Percentiles rank a stretch among this genome's conserved stretches.
These are phyloP conservation scores for Plagodis dolabraria DNA, from an alignment of 2,888 invertebrate genomes.

Conservation along the genomic window DNA sequence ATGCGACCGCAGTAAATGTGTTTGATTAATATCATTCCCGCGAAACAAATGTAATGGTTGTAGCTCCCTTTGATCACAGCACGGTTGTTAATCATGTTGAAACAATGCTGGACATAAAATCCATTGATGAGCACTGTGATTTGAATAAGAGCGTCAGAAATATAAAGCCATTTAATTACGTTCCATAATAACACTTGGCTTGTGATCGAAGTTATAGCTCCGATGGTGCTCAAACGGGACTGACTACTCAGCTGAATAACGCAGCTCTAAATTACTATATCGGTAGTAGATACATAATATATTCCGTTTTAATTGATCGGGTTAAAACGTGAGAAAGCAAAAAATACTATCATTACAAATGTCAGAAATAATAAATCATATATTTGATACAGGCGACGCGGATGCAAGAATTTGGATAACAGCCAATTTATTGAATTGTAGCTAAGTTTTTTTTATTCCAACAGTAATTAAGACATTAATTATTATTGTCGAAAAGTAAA, in stretches of 20 bases:
- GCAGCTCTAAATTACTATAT: too few relatives aligned
- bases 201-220: constrained; percentile 30
- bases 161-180: constrained; percentile 31
- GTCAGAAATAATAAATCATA: constrained; percentile 37
- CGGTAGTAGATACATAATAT: too few relatives aligned
- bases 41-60: constrained; percentile 73
- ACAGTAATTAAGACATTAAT: constrained; percentile 44
- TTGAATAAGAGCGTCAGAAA: constrained; percentile 55
- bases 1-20: constrained; percentile 77
- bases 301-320: too few relatives aligned
- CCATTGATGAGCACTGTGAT: constrained; percentile 55
- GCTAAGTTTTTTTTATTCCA: constrained; percentile 46
- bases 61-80: constrained; percentile 70
- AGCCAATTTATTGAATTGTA: constrained; percentile 48
- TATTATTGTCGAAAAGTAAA: too few relatives aligned
- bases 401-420: constrained; percentile 49
- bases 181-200: constrained; percentile 39
- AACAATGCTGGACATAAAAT: constrained; percentile 54
- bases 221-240: not conserved
- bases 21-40: constrained; percentile 80
- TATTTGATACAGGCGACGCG: constrained; percentile 47
- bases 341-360: constrained; percentile 6
- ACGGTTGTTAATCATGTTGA: constrained; percentile 65
- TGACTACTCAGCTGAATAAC: too few relatives aligned
- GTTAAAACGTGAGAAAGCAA: too few relatives aligned